These are phyloP conservation scores for Lycophotia porphyrea DNA, from an alignment of 2,888 invertebrate genomes.

Conservation along the genomic window DNA sequence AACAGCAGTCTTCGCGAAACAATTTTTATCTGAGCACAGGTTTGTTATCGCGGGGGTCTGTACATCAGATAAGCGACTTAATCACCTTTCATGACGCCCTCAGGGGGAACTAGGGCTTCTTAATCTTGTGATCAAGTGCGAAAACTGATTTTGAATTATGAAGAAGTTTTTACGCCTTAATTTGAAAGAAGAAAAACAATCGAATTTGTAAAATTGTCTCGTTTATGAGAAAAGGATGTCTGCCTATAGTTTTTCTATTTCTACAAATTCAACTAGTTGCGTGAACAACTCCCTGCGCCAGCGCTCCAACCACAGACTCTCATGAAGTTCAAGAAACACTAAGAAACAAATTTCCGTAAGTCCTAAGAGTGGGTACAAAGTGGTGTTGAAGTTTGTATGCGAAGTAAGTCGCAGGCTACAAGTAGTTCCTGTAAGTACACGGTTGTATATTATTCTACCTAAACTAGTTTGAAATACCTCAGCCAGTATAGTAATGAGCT, in stretches of 20 bases:
- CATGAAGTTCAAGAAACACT: conserved; percentile 1
- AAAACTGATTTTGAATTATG: conserved; percentile 26
- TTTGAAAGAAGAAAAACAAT: not conserved
- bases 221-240: not conserved
- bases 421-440: not conserved
- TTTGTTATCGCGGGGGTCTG: conserved; percentile 19
- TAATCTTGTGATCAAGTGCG: conserved; percentile 33
- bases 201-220: not conserved
- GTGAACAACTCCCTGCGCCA: not conserved
- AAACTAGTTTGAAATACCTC: conserved; percentile 36
- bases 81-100: conserved; percentile 20
- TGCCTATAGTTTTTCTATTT: not conserved
- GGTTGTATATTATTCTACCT: not conserved
- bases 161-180: not conserved
- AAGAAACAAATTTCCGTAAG: conserved; percentile 8
- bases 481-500: conserved; percentile 52
- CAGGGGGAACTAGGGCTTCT: not conserved
- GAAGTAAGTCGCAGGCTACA: not conserved
- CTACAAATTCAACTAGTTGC: not conserved
- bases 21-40: conserved; percentile 27
- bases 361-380: not conserved
- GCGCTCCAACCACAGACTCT: not conserved
- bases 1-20: conserved; percentile 21
- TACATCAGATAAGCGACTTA: conserved; percentile 36
- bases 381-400: conserved; percentile 10